These are phyloP conservation scores for Suricata suricatta DNA, from an alignment of 2,113 vertebrate species.

Conservation along the genomic window DNA sequence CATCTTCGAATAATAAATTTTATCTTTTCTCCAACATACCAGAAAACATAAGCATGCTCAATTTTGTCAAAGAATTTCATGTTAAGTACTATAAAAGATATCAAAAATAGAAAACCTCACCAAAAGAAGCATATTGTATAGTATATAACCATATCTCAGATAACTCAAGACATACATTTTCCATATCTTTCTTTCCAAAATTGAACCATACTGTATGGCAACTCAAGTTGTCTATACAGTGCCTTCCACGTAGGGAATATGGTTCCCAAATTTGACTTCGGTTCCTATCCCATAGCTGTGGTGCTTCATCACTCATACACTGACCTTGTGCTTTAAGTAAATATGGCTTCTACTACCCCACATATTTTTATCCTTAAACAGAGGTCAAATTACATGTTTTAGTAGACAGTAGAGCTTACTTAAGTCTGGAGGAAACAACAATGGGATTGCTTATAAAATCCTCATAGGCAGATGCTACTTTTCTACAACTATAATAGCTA, in stretches of 20 bases:
- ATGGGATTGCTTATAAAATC: background rate
- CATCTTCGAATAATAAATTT: background rate
- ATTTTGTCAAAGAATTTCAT: background rate
- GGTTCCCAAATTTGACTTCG: background rate
- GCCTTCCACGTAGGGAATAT: background rate
- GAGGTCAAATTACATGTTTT: background rate
- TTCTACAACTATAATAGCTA: background rate
- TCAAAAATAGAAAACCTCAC: background rate
- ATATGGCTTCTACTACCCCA: background rate
- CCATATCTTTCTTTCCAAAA: background rate
- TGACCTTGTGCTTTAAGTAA: constrained; percentile 15
- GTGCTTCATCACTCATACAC: background rate
- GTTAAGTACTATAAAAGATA: background rate
- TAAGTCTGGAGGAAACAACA: background rate
- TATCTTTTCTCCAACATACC: background rate
- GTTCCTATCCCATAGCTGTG: background rate
- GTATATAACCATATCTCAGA: background rate
- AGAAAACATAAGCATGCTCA: background rate
- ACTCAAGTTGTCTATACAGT: background rate
- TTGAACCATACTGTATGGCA: background rate
- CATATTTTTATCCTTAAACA: background rate
- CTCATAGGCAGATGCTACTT: background rate
- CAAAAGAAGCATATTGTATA: background rate
- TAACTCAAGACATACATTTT: background rate
- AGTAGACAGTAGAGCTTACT: background rate